Base-by-base conservation (phyloP, 1,140 invertebrate genomes). In the Drosophila trapezifrons region DNA sequence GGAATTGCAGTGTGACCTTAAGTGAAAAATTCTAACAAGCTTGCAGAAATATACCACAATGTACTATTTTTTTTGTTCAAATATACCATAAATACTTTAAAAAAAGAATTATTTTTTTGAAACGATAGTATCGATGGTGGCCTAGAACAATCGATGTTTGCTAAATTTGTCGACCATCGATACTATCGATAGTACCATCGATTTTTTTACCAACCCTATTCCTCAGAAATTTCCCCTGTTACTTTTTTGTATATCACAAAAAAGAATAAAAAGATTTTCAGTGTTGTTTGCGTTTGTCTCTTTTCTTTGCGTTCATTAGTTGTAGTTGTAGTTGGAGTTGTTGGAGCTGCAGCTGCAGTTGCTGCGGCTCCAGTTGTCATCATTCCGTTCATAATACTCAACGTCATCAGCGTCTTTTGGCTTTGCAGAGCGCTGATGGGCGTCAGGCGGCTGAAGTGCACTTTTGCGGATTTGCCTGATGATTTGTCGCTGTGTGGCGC, bases 351-450 rank as follows among this genome's bases (percentile, higher is more conserved):
- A 46, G 51, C 62, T 69, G 65, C 52, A 75, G 79, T 59, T 69
- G 67, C 49, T 80, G 51, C 60, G 66, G 77, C 56, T 80, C 83
- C 47, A 58, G 82, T 64, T 87, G 83, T 78, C 83, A 82, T 87
- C 83, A 74, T 67, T 83, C 76, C 64, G 82, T 87, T 86, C 80
- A 87, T 83, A 86, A 79, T 83, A 79, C 83, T 80, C 72, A 60
- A 79, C 82, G 71, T 86, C 82, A 86, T 87, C 82, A 78, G 62
- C 63, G 79, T 79, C 83, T 87, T 82, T 77, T 76, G 52, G 64
- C 62, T 58, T 84, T 66, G 49, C 47, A 57, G 72, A 29, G 32
- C 57, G 29, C 25, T 62, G 71, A 54, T 74, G 76, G 69, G 49
- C 56, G 56, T 32, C 71, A 63, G 55, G 49, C 80, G 74, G 59